Evolutionary conservation across 2,797 vertebrate genomes (phyloP), one percentile per base, ranked within the genome.

Genomic region (Champsocephalus esox): DNA sequence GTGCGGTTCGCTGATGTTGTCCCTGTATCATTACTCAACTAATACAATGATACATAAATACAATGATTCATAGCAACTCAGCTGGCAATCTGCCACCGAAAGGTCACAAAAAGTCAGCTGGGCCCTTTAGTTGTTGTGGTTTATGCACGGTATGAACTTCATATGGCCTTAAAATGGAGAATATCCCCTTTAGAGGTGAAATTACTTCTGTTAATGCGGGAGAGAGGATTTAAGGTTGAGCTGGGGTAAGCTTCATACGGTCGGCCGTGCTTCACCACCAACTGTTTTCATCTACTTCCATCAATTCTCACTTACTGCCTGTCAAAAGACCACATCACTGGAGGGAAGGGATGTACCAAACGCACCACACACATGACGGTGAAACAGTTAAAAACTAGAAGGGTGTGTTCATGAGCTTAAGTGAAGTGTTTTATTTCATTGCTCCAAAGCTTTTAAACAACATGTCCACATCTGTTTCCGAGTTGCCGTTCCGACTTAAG

Each of bases 201-300:
- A 12, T 1, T 10, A 28, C 12, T 55, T 48, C 21, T 38, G 60
- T 68, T 74, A 44, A 65, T 56, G 41, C 57, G 75, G 60, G 68
- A 32, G 24, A 8, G 45, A 64, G 59, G 63, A 70, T 72, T 63
- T 75, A 54, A 80, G 80, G 56, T 73, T 81, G 79, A 80, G 76
- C 59, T n/a, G 21, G 24, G 45, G 45, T 63, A 57, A 67, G 56
- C 44, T 21, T 58, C 21, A 41, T 5, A 54, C 73, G 68, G 75
- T 80, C 41, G 9, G 45, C 44, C 45, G 38, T 77, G 62, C 70
- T 65, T 89, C 67, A 72, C 60, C 77, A 65, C 48, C 77, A 66
- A 55, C 66, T 61, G 73, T 71, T 83, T 68, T 89, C 82, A 85
- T 87, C 81, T 75, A 24, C 88, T 88, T 89, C 83, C 81, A 88